Evolutionary conservation across 2,113 vertebrate genomes (phyloP).

Genomic region (Sebastes fasciatus): DNA sequence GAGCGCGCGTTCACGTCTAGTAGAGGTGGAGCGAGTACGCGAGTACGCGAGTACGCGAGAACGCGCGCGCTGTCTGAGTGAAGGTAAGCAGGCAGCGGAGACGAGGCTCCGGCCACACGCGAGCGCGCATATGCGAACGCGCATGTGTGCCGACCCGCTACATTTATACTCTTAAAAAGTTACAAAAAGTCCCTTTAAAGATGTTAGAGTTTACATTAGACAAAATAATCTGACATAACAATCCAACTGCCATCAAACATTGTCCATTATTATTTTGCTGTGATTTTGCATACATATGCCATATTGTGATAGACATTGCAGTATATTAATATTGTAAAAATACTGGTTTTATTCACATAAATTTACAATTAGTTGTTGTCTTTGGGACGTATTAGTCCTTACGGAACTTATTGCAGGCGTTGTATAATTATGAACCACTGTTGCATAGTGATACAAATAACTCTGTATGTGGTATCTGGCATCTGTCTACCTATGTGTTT

Average conservation of each 20-base stretch:
- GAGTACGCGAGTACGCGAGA: no score
- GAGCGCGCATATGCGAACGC: no score
- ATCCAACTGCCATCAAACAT: background rate
- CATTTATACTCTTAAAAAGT: no score
- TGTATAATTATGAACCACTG: background rate
- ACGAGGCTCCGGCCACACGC: no score
- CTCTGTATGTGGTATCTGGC: background rate
- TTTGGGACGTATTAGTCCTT: background rate
- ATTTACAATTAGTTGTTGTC: background rate
- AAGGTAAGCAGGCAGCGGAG: no score
- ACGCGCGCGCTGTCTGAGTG: no score
- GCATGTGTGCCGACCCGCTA: no score
- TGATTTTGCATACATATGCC: background rate
- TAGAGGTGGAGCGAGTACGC: no score
- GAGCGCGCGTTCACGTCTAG: no score
- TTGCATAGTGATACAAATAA: conserved; percentile 13
- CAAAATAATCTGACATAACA: background rate
- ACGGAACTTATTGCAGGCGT: background rate
- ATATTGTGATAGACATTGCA: background rate
- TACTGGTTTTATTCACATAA: background rate
- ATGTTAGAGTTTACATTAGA: background rate
- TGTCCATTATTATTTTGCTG: background rate
- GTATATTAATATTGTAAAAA: background rate
- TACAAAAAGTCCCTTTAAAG: no score
- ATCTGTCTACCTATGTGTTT: conserved; percentile 31